Conservation (phyloP, 2,797 vertebrate species). For the Melanotaenia nigrans region DNA sequence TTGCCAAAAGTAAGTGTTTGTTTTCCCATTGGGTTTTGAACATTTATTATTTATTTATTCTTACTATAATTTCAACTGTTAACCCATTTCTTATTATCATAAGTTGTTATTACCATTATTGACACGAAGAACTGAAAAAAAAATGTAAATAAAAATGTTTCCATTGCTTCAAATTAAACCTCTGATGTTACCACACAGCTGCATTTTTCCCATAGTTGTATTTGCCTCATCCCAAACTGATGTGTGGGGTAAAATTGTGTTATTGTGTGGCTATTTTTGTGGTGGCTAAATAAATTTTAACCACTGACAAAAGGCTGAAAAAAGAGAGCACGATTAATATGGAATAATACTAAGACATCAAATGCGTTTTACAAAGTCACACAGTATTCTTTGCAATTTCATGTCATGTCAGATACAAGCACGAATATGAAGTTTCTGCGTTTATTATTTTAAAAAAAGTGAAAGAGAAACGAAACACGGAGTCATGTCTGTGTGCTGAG, state of each 20-base stretch:
- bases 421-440: background rate
- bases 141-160: background rate
- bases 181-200: background rate
- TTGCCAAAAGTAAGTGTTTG: background rate
- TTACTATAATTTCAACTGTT: background rate
- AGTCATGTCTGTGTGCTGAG: background rate
- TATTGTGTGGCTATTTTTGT: too few relatives aligned
- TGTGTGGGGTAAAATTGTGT: too few relatives aligned
- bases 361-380: background rate
- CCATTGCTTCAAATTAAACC: background rate
- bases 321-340: too few relatives aligned
- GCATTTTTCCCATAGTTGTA: too few relatives aligned
- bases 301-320: too few relatives aligned
- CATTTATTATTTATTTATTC: background rate
- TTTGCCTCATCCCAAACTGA: too few relatives aligned
- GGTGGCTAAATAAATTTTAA: too few relatives aligned
- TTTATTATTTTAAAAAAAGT: too few relatives aligned
- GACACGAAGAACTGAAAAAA: background rate
- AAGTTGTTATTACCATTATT: background rate
- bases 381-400: background rate
- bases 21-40: background rate
- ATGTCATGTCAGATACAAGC: background rate
- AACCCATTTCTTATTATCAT: background rate
- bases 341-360: background rate
- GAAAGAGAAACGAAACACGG: background rate